Percentiles rank a stretch among this genome's conserved stretches.
Evolutionary conservation across 2,888 invertebrate genomes (phyloP).

Genomic region (Spilosoma lubricipeda): DNA sequence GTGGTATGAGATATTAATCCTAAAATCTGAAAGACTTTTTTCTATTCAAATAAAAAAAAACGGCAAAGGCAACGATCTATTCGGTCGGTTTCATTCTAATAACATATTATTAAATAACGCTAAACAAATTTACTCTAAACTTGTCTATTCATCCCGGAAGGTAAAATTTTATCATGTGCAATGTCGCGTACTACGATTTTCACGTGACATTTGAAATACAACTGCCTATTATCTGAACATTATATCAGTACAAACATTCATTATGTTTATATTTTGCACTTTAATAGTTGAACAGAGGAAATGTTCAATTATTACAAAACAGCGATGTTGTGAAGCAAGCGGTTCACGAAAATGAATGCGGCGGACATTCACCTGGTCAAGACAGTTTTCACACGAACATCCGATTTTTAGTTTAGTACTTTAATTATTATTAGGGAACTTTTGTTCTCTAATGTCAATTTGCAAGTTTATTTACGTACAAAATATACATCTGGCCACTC

Average conservation of each 20-base stretch:
- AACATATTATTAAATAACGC: neutral
- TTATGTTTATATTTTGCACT: constrained; percentile 40
- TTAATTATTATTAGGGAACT: neutral
- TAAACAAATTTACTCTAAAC: neutral
- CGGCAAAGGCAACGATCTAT: neutral
- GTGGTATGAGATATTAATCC: no score
- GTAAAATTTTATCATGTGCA: neutral
- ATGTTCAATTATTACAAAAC: constrained; percentile 65
- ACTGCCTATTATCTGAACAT: constrained; percentile 36
- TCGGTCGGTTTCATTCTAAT: neutral
- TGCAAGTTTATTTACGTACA: neutral
- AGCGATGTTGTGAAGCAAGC: constrained; percentile 55
- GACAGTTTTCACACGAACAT: constrained; percentile 54
- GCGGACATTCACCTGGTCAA: constrained; percentile 52
- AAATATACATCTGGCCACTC: neutral
- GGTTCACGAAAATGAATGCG: constrained; percentile 55
- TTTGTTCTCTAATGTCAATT: neutral
- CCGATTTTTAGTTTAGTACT: neutral
- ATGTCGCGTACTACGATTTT: constrained; percentile 9
- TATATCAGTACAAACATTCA: constrained; percentile 37
- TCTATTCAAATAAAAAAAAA: no score
- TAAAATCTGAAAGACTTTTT: no score
- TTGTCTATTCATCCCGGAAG: neutral
- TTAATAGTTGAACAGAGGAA: constrained; percentile 52
- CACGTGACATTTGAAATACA: constrained; percentile 25